Evolutionary conservation across 2,797 vertebrate genomes (phyloP).

Genomic region (Todus mexicanus): DNA sequence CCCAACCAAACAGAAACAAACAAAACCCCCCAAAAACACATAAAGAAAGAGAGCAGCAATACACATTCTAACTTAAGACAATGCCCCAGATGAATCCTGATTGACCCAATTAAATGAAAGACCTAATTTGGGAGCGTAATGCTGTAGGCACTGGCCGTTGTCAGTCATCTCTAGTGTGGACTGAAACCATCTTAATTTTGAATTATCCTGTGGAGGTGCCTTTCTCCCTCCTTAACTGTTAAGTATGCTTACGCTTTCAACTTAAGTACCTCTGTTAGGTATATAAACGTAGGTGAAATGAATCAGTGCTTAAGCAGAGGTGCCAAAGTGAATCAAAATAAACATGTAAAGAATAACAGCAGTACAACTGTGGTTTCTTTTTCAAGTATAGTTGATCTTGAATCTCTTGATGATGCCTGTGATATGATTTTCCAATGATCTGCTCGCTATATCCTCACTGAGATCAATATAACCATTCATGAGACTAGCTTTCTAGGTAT

Average conservation of each 20-base stretch:
- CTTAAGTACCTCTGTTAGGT: neutral
- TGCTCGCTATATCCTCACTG: neutral
- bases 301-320: neutral
- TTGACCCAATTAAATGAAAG: constrained; percentile 41
- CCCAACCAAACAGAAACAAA: too few relatives aligned
- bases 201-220: neutral
- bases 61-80: constrained; percentile 17
- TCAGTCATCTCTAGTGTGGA: neutral
- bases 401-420: neutral
- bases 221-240: neutral
- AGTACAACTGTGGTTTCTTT: neutral
- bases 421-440: neutral
- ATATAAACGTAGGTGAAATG: neutral
- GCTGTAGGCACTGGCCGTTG: neutral
- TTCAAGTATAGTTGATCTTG: neutral
- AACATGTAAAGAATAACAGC: neutral
- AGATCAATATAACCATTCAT: neutral
- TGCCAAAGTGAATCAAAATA: neutral
- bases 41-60: neutral
- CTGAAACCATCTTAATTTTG: neutral
- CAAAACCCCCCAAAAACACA: too few relatives aligned
- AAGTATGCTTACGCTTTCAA: neutral
- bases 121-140: neutral
- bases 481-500: neutral
- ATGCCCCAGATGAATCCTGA: neutral